These are phyloP conservation scores for Dissostichus mawsoni DNA, from an alignment of 2,113 vertebrate species.

Conservation along the genomic window DNA sequence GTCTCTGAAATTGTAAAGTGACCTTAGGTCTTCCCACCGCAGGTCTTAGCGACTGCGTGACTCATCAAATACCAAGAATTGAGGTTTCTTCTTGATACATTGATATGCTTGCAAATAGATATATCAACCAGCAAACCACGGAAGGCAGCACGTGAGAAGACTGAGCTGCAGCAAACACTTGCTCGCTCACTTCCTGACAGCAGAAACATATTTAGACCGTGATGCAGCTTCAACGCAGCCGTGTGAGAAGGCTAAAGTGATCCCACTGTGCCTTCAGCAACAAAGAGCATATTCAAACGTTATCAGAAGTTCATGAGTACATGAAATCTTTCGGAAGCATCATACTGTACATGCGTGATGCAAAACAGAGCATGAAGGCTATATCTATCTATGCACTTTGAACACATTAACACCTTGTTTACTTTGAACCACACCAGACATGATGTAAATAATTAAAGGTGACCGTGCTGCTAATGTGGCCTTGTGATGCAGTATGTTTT, in stretches of 20 bases:
- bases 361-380: conserved; percentile 5
- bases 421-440: neutral
- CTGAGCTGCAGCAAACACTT: conserved; percentile 29
- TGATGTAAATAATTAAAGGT: neutral
- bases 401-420: neutral
- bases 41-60: conserved; percentile 3
- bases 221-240: conserved; percentile 11
- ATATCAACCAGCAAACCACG: conserved; percentile 54
- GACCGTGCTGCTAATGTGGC: neutral
- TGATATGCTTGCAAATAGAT: conserved; percentile 38
- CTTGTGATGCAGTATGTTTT: neutral
- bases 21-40: neutral
- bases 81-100: neutral
- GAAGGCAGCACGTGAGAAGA: conserved; percentile 2
- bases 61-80: conserved; percentile 2
- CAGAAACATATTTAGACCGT: conserved; percentile 17
- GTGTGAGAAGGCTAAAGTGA: neutral
- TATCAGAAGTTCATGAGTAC: neutral
- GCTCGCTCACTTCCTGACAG: conserved; percentile 54
- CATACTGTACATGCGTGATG: neutral
- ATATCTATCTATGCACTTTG: neutral
- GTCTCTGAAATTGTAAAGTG: neutral
- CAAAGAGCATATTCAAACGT: conserved; percentile 7
- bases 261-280: neutral
- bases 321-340: neutral